phyloP scores from a whole-genome alignment of 2,888 invertebrate genomes.

The Tuta absoluta region DNA sequence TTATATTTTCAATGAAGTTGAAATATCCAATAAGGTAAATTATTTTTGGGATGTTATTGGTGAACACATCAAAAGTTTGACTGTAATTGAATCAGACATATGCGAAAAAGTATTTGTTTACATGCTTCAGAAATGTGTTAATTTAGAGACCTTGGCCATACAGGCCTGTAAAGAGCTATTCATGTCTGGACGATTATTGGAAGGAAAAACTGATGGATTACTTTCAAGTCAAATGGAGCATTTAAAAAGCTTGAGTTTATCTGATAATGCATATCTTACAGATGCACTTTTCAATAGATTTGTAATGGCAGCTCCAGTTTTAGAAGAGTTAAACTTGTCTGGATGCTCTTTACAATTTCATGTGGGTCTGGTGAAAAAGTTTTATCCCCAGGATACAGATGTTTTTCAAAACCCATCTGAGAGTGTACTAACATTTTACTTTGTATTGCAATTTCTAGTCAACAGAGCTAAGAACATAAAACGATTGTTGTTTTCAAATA shows the following conservation, averaged over 20 bases:
- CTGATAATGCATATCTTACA: conserved; percentile 86
- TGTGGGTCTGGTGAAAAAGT: conserved; percentile 83
- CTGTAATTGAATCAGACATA: conserved; percentile 82
- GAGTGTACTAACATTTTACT: conserved; percentile 86
- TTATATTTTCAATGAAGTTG: conserved; percentile 79
- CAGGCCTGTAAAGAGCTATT: conserved; percentile 86
- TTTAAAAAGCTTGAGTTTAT: conserved; percentile 82
- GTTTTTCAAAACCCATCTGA: conserved; percentile 80
- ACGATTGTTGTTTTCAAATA: conserved; percentile 84
- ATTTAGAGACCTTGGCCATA: conserved; percentile 82
- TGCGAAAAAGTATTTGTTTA: conserved; percentile 83
- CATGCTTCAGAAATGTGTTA: conserved; percentile 79
- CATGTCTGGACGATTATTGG: conserved; percentile 86
- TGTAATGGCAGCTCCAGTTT: conserved; percentile 79
- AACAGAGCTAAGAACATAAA: conserved; percentile 79
- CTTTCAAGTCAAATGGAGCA: conserved; percentile 70
- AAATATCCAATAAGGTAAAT: conserved; percentile 73
- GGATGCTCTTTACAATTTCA: conserved; percentile 87
- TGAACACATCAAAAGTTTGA: conserved; percentile 77
- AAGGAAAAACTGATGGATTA: conserved; percentile 80
- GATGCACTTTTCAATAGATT: conserved; percentile 87
- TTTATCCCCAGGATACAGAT: conserved; percentile 79
- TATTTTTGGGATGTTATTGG: conserved; percentile 82
- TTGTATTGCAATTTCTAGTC: conserved; percentile 81
- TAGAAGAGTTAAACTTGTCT: conserved; percentile 83